Conservation (phyloP, 2,888 invertebrate species). For the Gandaritis pyraliata region DNA sequence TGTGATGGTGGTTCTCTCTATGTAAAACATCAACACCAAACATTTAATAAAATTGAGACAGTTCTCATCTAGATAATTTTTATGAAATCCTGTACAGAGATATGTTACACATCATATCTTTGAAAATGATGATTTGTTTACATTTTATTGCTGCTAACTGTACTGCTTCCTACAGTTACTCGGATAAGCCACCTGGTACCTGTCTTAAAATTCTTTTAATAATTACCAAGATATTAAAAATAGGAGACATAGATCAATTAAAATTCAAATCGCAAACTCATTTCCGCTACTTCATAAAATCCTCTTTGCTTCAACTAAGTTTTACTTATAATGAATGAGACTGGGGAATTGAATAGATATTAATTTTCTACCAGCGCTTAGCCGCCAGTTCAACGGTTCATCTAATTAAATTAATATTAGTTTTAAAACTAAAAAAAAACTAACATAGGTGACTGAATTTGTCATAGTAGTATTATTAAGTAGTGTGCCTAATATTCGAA, state of each 20-base stretch:
- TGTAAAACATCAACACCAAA: too few species aligned
- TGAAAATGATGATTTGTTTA: too few species aligned
- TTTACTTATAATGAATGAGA: slow-evolving; percentile 25
- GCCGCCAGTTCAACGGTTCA: neutral
- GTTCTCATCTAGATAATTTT: too few species aligned
- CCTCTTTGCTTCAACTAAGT: slow-evolving; percentile 15
- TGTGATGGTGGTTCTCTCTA: too few species aligned
- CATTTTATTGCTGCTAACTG: too few species aligned
- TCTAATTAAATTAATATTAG: neutral
- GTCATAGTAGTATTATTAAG: too few species aligned
- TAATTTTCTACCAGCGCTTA: slow-evolving; percentile 14
- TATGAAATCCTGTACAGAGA: too few species aligned
- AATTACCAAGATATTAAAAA: slow-evolving; percentile 8
- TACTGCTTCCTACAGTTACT: neutral
- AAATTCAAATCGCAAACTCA: slow-evolving; percentile 28
- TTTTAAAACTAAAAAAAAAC: too few species aligned
- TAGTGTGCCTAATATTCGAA: too few species aligned
- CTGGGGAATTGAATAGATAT: slow-evolving; percentile 24
- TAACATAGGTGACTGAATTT: too few species aligned
- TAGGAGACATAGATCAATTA: slow-evolving; percentile 18
- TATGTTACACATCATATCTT: too few species aligned
- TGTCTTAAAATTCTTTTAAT: neutral
- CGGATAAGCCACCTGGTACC: neutral
- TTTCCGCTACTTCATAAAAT: slow-evolving; percentile 20
- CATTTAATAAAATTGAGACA: too few species aligned